Conservation (phyloP, 2,888 invertebrate genomes). For the Hololepta plana region DNA sequence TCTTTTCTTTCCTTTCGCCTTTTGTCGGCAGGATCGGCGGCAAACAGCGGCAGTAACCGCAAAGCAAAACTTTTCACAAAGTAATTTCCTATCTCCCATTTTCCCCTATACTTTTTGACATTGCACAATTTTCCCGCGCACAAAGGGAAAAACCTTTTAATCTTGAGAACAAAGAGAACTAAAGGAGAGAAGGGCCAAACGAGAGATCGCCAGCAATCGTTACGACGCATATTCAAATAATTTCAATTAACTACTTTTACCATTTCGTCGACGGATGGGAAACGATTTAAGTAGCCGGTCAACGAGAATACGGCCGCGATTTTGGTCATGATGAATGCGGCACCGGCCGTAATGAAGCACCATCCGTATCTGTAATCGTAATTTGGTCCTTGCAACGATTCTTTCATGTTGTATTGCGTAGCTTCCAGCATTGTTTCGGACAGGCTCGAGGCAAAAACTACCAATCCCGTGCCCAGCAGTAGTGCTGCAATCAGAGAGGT, state of each 20-base stretch:
- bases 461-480: slow-evolving; percentile 38
- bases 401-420: slow-evolving; percentile 26
- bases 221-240: too few species aligned
- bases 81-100: too few species aligned
- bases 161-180: too few species aligned
- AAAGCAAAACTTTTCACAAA: too few species aligned
- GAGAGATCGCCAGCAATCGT: too few species aligned
- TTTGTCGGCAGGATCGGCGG: too few species aligned
- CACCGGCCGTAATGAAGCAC: slow-evolving; percentile 41
- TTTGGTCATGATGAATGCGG: slow-evolving; percentile 38
- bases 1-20: too few species aligned
- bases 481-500: slow-evolving; percentile 39
- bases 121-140: too few species aligned
- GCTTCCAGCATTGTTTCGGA: slow-evolving; percentile 37
- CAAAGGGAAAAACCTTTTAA: too few species aligned
- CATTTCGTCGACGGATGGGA: slow-evolving; percentile 42
- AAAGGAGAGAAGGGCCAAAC: too few species aligned
- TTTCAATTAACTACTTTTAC: slow-evolving; percentile 22
- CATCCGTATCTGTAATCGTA: slow-evolving; percentile 39
- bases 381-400: slow-evolving; percentile 17
- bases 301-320: slow-evolving; percentile 37
- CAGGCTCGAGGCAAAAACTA: slow-evolving; percentile 39
- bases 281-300: slow-evolving; percentile 38
- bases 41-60: too few species aligned
- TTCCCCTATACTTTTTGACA: too few species aligned